Evolutionary conservation across 2,888 invertebrate species (phyloP).

Genomic region (Encarsia formosa): DNA sequence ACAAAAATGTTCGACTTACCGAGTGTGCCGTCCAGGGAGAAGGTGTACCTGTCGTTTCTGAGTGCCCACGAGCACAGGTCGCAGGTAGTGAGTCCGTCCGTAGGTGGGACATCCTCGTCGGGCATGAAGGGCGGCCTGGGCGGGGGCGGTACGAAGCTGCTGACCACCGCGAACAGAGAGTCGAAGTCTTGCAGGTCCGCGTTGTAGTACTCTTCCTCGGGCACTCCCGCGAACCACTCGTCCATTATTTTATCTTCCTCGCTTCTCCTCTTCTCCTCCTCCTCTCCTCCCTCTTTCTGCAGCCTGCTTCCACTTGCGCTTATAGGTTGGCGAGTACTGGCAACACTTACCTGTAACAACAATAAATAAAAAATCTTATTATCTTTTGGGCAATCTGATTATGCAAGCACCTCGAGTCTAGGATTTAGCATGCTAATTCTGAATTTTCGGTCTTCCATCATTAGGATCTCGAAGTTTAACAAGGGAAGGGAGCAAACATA

Average conservation of each 20-base stretch:
- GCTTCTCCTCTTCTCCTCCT: background rate
- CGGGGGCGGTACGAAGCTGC: conserved; percentile 64
- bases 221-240: conserved; percentile 49
- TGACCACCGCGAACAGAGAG: conserved; percentile 49
- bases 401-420: no score
- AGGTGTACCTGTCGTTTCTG: conserved; percentile 57
- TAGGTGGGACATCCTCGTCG: conserved; percentile 59
- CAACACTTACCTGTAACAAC: conserved; percentile 41
- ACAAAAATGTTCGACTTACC: conserved; percentile 53
- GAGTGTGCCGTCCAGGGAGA: conserved; percentile 58
- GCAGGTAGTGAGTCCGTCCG: conserved; percentile 69
- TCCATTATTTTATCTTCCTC: conserved; percentile 34
- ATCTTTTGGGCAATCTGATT: no score
- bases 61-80: conserved; percentile 72
- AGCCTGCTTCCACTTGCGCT: conserved; percentile 7
- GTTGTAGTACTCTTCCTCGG: conserved; percentile 49
- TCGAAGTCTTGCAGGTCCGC: conserved; percentile 45
- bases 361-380: no score
- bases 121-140: conserved; percentile 65
- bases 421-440: no score
- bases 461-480: no score
- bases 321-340: conserved; percentile 34
- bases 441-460: no score
- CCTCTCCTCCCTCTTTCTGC: conserved; percentile 1
- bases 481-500: no score